Conservation (phyloP, 2,797 vertebrate genomes). For the Telmatherina bonti region DNA sequence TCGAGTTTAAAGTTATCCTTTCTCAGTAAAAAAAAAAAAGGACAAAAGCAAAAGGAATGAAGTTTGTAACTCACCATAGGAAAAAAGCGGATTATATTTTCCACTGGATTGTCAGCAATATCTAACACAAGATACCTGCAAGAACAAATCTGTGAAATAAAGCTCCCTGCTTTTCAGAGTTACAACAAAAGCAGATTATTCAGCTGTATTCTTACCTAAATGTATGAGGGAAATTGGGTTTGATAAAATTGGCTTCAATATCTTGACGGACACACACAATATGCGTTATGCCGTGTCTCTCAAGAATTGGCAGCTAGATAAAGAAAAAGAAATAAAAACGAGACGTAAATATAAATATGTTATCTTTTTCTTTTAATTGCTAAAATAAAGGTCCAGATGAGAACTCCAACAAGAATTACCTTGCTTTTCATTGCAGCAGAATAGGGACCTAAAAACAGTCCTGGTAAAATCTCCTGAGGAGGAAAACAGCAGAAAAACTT, state of each 20-base stretch:
- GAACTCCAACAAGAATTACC: constrained; percentile 77
- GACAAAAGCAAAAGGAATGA: background rate
- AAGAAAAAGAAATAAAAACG: constrained; percentile 13
- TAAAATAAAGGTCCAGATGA: background rate
- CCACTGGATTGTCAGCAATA: constrained; percentile 99
- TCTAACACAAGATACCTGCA: constrained; percentile 98
- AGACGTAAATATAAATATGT: background rate
- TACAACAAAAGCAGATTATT: background rate
- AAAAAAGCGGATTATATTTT: constrained; percentile 98
- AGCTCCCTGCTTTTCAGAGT: background rate
- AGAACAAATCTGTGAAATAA: background rate
- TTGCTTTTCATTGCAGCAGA: constrained; percentile 99
- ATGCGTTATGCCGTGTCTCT: constrained; percentile 96
- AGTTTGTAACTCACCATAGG: constrained; percentile 87
- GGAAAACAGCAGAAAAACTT: constrained; percentile 3
- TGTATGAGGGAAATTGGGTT: constrained; percentile 96
- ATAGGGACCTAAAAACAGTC: constrained; percentile 97
- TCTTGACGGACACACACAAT: constrained; percentile 98
- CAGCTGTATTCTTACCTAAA: constrained; percentile 89
- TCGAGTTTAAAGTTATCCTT: background rate
- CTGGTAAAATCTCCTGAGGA: constrained; percentile 94
- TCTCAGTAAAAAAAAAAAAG: background rate
- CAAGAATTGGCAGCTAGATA: constrained; percentile 91
- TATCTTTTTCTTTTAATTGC: background rate
- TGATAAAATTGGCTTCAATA: constrained; percentile 99